Evolutionary conservation across 2,888 invertebrate genomes (phyloP).

Genomic region (Danaus chrysippus): DNA sequence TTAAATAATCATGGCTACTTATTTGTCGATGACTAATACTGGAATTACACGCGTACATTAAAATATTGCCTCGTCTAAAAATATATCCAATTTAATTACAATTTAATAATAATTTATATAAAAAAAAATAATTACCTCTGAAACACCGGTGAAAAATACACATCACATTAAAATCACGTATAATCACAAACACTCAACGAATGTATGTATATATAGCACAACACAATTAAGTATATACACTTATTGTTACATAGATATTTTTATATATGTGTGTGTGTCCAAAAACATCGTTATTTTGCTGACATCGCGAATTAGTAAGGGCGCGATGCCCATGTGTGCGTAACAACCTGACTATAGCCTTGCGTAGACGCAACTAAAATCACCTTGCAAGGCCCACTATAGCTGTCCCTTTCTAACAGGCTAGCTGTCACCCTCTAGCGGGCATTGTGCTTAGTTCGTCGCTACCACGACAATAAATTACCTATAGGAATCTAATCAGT

Average conservation of each 20-base stretch:
- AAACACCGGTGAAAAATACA: slow-evolving; percentile 27
- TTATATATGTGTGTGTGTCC: slow-evolving; percentile 15
- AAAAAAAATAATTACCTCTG: slow-evolving; percentile 33
- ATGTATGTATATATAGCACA: slow-evolving; percentile 14
- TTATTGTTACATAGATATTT: slow-evolving; percentile 10
- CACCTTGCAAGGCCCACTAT: slow-evolving; percentile 79
- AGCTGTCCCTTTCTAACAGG: slow-evolving; percentile 59
- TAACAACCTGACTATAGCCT: slow-evolving; percentile 71
- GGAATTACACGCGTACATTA: no score
- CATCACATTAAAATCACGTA: slow-evolving; percentile 33
- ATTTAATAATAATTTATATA: no score
- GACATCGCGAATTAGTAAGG: slow-evolving; percentile 50
- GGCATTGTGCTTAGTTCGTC: slow-evolving; percentile 72
- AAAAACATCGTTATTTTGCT: slow-evolving; percentile 45
- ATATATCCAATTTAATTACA: no score
- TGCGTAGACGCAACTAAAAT: slow-evolving; percentile 78
- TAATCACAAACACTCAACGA: slow-evolving; percentile 26
- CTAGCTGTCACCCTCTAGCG: slow-evolving; percentile 60
- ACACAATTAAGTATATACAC: slow-evolving; percentile 15
- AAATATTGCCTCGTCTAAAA: no score
- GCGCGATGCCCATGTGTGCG: slow-evolving; percentile 55
- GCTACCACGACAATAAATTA: slow-evolving; percentile 74
- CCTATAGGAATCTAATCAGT: slow-evolving; percentile 77
- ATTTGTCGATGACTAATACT: no score
- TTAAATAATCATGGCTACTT: no score